phyloP scores from a whole-genome alignment of 2,797 vertebrate species.

The Girardinus metallicus region DNA sequence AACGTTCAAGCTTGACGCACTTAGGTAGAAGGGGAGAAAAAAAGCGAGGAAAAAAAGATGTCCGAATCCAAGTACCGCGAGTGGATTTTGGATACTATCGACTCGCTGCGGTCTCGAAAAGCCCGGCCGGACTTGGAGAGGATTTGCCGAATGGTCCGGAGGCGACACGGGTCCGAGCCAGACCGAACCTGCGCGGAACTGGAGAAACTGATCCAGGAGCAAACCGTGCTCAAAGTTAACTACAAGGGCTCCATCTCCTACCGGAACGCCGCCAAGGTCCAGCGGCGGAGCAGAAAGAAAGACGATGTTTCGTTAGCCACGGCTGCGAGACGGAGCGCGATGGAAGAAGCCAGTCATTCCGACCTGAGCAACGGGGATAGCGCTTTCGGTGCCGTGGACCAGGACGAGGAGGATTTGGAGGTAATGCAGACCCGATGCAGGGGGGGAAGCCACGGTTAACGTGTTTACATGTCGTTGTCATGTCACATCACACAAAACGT shows the following conservation, averaged over 20 bases:
- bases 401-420: conserved; percentile 82
- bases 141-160: conserved; percentile 92
- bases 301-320: conserved; percentile 70
- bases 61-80: conserved; percentile 86
- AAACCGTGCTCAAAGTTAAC: conserved; percentile 90
- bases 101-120: conserved; percentile 91
- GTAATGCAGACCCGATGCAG: conserved; percentile 55
- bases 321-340: conserved; percentile 66
- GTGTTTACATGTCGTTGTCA: conserved; percentile 46
- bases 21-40: conserved; percentile 30
- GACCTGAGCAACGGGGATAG: conserved; percentile 83
- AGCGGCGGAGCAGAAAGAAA: conserved; percentile 85
- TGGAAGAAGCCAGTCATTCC: conserved; percentile 78
- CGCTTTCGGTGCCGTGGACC: conserved; percentile 79
- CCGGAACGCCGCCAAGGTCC: conserved; percentile 91
- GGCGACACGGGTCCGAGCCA: conserved; percentile 89
- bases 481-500: conserved; percentile 36
- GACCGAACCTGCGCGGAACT: conserved; percentile 90
- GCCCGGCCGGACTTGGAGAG: conserved; percentile 91
- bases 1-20: conserved; percentile 72
- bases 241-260: conserved; percentile 95
- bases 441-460: conserved; percentile 29
- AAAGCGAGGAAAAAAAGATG: conserved; percentile 63
- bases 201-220: conserved; percentile 89
- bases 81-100: conserved; percentile 92